These are phyloP conservation scores for Philypnodon macrostomus DNA, from an alignment of 2,797 vertebrate species.

Conservation along the genomic window DNA sequence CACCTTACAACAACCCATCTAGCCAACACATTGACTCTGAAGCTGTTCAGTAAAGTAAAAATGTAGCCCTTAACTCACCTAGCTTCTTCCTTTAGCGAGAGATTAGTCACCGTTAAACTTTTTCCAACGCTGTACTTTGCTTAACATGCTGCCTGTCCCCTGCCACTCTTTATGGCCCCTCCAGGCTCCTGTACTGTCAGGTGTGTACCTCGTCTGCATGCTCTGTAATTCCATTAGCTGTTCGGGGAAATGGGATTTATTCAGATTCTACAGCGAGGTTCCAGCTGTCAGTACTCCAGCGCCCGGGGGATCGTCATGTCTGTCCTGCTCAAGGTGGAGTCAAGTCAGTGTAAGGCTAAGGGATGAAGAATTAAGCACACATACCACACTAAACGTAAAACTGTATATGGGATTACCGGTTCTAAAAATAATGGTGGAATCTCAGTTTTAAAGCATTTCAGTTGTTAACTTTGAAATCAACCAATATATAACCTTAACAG, in stretches of 20 bases:
- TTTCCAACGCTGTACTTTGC: conserved; percentile 14
- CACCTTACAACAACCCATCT: no score
- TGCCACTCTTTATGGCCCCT: conserved; percentile 18
- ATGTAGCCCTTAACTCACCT: neutral
- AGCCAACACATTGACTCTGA: no score
- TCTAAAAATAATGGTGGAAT: no score
- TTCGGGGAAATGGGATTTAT: conserved; percentile 23
- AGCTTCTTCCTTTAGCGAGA: conserved; percentile 21
- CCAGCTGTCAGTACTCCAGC: conserved; percentile 38
- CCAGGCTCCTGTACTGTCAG: conserved; percentile 15
- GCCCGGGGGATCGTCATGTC: conserved; percentile 15
- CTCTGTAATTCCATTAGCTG: conserved; percentile 37
- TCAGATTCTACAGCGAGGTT: conserved; percentile 15
- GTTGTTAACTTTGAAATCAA: no score
- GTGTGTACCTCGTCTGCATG: conserved; percentile 18
- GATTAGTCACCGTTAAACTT: conserved; percentile 1
- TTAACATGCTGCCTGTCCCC: conserved; percentile 5
- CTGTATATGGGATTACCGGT: neutral
- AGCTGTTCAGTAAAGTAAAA: no score
- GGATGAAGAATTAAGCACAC: no score
- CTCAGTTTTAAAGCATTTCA: no score
- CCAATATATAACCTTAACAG: no score
- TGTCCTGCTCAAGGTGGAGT: conserved; percentile 15
- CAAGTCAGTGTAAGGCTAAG: conserved; percentile 3
- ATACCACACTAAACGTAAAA: neutral